Evolutionary conservation across 2,113 vertebrate species (phyloP), one percentile per base, ranked within the genome.

Genomic region (Nibea albiflora): DNA sequence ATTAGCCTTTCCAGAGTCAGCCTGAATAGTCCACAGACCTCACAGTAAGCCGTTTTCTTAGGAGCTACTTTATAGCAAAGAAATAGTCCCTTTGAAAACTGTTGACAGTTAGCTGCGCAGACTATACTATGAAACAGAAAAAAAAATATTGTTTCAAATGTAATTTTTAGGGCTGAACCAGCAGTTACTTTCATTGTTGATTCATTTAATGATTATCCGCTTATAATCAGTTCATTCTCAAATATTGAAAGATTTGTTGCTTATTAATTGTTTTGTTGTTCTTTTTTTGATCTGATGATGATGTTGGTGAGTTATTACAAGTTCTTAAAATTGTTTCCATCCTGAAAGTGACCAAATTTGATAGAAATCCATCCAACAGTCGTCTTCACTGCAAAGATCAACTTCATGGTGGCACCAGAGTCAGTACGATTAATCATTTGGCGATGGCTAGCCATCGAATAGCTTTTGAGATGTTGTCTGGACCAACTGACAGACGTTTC

Each of bases 21-120:
- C 62, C 44, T 56, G 44, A 42, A 72, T 57, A 54, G 69, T 61
- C 74, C 71, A 60, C 76, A 50, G 44, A 46, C 56, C 6, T 31
- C 26, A 58, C 24, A 28, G 6, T 28, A 8, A 28, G 28, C 56
- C 8, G 24, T 8, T 24, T 15, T 58, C 14, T 58, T 31, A 31
- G 24, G 6, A 58, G 9, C 26, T 31, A 58, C 26, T 60, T 60
- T 31, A 19, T 4, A 31, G 8, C 57, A 60, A 60, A 58, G 8
- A 20, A 35, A 31, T 11, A 31, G 26, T 19, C 9, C 57, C 26
- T 31, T 60, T 31, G 14, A 58, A 28, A 58, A 28, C 22, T 56
- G 53, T 56, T 56, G 54, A 15, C 22, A 26, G 54, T 6, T 5
- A 26, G 22, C 2, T 26, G 22, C 7, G 54, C 14, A 14, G 12